Conservation (phyloP, 2,888 invertebrate genomes). For the Ennomos quercinarius region DNA sequence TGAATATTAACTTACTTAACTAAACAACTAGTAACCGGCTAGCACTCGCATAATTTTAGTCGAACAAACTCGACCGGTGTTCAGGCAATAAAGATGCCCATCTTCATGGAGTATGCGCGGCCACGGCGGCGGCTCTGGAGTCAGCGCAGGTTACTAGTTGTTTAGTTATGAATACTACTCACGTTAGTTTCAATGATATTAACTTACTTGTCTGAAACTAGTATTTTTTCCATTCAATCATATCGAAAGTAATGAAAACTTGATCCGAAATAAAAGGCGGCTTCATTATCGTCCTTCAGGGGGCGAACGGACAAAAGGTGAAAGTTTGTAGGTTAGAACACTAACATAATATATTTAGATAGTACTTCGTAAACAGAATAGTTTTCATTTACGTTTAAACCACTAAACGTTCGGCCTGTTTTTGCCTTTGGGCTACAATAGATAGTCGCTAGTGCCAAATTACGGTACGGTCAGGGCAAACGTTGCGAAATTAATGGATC, state of each 20-base stretch:
- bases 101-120: too few species aligned
- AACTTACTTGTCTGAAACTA: constrained; percentile 8
- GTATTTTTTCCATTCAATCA: constrained; percentile 20
- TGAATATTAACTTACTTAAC: too few species aligned
- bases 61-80: too few species aligned
- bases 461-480: constrained; percentile 25
- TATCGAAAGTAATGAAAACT: constrained; percentile 29
- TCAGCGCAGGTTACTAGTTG: too few species aligned
- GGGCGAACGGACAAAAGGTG: constrained; percentile 38
- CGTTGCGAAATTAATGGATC: constrained; percentile 32
- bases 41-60: too few species aligned
- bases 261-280: constrained; percentile 30
- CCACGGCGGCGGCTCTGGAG: too few species aligned
- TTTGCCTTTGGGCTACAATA: constrained; percentile 26
- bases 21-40: too few species aligned
- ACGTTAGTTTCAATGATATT: too few species aligned
- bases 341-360: constrained; percentile 1
- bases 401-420: constrained; percentile 37
- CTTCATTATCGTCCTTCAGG: constrained; percentile 33
- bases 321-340: constrained; percentile 9
- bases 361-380: constrained; percentile 31
- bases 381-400: constrained; percentile 35
- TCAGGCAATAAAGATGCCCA: too few species aligned
- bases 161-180: too few species aligned
- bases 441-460: constrained; percentile 35